Evolutionary conservation across 2,888 invertebrate species (phyloP).

Genomic region (Coelogynopora nodosa): DNA sequence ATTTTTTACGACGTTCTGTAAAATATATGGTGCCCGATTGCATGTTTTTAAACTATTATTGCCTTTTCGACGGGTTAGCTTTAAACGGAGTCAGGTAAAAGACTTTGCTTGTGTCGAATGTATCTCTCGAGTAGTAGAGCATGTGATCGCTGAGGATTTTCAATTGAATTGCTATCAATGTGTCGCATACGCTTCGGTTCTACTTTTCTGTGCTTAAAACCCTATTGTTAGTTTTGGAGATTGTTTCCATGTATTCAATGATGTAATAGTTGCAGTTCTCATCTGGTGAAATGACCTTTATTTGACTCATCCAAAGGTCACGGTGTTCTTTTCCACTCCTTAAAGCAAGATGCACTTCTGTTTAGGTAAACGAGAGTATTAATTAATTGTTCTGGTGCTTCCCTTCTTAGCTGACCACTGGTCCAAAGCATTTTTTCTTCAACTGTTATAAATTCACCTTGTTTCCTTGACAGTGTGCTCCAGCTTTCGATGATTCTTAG

Average conservation of each 20-base stretch:
- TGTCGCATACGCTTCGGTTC: no score
- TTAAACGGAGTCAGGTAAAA: not conserved
- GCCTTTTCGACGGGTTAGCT: not conserved
- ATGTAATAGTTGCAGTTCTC: not conserved
- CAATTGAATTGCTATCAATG: not conserved
- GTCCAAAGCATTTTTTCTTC: no score
- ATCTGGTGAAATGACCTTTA: not conserved
- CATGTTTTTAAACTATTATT: not conserved
- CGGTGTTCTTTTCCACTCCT: no score
- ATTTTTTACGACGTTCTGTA: not conserved
- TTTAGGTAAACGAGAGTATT: no score
- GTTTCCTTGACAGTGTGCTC: not conserved
- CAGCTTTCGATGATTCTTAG: not conserved
- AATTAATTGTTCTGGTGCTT: no score
- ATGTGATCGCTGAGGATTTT: conserved; percentile 5
- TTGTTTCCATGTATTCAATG: not conserved
- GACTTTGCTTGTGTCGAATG: not conserved
- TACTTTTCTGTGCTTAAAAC: no score
- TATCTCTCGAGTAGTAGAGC: conserved; percentile 17
- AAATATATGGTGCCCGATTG: not conserved
- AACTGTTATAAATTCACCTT: no score
- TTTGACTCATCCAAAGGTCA: not conserved
- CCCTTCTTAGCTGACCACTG: no score
- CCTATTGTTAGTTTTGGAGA: not conserved
- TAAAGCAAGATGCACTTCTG: no score